These are phyloP conservation scores for Conops quadrifasciatus DNA, from an alignment of 2,888 invertebrate species.

Conservation along the genomic window DNA sequence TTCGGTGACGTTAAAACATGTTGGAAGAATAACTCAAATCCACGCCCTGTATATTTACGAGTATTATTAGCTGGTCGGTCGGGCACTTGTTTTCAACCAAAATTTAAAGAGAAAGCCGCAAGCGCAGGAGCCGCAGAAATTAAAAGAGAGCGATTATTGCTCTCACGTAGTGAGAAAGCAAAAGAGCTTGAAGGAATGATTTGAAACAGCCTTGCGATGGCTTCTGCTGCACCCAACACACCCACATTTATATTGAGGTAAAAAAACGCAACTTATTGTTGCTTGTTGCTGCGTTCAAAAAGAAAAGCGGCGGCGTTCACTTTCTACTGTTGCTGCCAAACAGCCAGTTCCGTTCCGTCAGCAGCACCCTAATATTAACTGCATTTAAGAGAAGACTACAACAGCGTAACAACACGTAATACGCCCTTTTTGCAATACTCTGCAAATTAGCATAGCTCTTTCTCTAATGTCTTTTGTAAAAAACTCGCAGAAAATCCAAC, in stretches of 20 bases:
- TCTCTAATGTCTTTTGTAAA: background rate
- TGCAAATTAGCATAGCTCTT: background rate
- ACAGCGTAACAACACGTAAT: constrained; percentile 29
- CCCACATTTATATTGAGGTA: too few relatives aligned
- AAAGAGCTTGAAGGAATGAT: background rate
- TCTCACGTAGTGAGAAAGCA: background rate
- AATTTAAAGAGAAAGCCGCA: background rate
- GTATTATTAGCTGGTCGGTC: constrained; percentile 42
- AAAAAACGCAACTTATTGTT: too few relatives aligned
- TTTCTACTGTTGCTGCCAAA: too few relatives aligned
- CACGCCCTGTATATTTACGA: constrained; percentile 48
- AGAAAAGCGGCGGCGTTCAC: too few relatives aligned
- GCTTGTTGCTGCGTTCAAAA: too few relatives aligned
- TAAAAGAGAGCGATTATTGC: constrained; percentile 17
- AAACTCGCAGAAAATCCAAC: too few relatives aligned
- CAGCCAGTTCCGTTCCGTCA: too few relatives aligned
- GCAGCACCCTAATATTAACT: too few relatives aligned
- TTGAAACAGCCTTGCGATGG: too few relatives aligned
- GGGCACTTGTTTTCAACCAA: background rate
- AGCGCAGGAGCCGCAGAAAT: background rate
- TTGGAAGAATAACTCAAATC: constrained; percentile 31
- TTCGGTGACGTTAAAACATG: constrained; percentile 23
- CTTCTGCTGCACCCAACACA: too few relatives aligned
- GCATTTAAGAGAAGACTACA: too few relatives aligned
- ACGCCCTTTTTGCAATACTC: constrained; percentile 36